Base-by-base conservation (phyloP, 2,888 invertebrate species). In the Eilema depressum region DNA sequence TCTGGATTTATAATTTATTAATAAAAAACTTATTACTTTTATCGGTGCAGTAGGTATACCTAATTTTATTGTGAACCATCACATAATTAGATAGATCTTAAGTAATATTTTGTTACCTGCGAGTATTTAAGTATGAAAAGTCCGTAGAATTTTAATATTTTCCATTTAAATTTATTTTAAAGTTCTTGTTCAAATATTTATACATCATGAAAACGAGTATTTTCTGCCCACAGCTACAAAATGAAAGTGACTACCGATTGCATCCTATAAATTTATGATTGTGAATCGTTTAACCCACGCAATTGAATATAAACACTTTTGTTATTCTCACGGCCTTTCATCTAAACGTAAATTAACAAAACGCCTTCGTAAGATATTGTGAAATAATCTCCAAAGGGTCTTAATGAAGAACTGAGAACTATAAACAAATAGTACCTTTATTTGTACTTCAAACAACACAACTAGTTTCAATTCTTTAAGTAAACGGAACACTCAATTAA, bases 361-460 rank as follows among this genome's bases (percentile, higher is more conserved):
- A 72, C 68, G 30, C 53, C 66, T 70, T 62, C 68, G 41, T 73
- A 74, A 61, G 62, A 64, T 71, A 73, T 81, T 81, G 77, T 74
- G 80, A 74, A 81, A 81, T 74, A 64, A 72, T 74, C 71, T 73
- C 30, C 25, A 73, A 73, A 63, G 73, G 56, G 66, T 67, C 57
- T 25, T 77, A 78, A 81, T 71, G 70, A 77, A 73, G 71, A 74
- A 67, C 75, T 73, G 76, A 70, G 78, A 75, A 81, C 68, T 47
- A 68, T 75, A 70, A 79, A 85, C 81, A 81, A 85, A 84, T 85
- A 77, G 84, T 71, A 59, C 53, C 78, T 80, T 76, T 83, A 80
- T 78, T 78, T 71, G 69, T 69, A 81, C 68, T 68, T 76, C 73
- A 78, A 79, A 76, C 72, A 74, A 65, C 66, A 75, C 63, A 82